Evolutionary conservation across 2,888 invertebrate species (phyloP).

Genomic region (Lasioglossum marginatum): DNA sequence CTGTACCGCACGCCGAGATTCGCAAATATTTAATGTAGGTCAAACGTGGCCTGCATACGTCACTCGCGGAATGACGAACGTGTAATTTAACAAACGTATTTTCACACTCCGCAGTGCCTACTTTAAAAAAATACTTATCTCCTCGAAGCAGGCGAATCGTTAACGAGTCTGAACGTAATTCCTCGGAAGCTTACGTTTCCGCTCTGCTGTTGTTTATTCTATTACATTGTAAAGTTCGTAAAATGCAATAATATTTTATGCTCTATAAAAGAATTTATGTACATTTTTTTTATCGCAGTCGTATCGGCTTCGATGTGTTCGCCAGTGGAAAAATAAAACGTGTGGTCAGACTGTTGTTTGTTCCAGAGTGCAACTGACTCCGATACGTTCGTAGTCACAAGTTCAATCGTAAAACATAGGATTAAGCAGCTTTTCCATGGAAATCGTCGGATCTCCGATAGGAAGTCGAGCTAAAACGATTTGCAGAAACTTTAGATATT

Average conservation of each 20-base stretch:
- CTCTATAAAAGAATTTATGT: neutral
- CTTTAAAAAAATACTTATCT: neutral
- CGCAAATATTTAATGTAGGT: constrained; percentile 30
- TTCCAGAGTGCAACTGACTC: neutral
- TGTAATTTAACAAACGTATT: neutral
- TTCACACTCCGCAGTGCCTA: neutral
- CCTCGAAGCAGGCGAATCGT: neutral
- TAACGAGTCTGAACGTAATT: neutral
- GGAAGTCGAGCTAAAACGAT: neutral
- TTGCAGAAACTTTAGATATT: neutral
- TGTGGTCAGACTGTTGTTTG: neutral
- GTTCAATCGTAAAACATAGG: neutral
- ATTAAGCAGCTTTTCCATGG: neutral
- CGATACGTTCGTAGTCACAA: neutral
- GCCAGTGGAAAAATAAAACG: neutral
- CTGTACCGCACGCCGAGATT: neutral
- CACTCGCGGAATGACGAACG: neutral
- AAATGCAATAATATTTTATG: neutral
- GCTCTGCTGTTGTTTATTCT: neutral
- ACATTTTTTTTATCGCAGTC: neutral
- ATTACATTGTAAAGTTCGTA: neutral
- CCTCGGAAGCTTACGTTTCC: neutral
- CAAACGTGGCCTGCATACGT: neutral
- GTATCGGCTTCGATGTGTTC: neutral
- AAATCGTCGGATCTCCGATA: neutral